These are phyloP conservation scores for Thunnus albacares DNA, from an alignment of 2,797 vertebrate species.

Conservation along the genomic window DNA sequence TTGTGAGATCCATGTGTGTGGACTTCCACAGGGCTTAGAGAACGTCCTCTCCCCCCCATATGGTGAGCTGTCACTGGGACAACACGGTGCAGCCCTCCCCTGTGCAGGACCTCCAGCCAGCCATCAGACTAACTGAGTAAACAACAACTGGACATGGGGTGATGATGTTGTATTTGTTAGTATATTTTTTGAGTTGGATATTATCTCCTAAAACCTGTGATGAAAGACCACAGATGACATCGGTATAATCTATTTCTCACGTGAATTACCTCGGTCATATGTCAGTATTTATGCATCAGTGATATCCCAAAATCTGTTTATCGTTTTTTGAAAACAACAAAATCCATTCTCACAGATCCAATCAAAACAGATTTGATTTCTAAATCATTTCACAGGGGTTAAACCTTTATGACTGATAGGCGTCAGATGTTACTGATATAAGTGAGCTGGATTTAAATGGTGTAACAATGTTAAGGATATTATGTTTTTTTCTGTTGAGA, in stretches of 20 bases:
- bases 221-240: conserved; percentile 40
- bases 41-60: conserved; percentile 71
- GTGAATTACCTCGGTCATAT: conserved; percentile 54
- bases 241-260: conserved; percentile 58
- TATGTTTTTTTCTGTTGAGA: background rate
- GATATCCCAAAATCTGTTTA: conserved; percentile 50
- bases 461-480: background rate
- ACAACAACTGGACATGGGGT: conserved; percentile 82
- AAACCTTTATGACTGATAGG: conserved; percentile 15
- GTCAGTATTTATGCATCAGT: conserved; percentile 51
- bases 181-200: conserved; percentile 37
- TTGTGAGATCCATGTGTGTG: conserved; percentile 81
- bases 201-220: conserved; percentile 60
- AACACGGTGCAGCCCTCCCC: conserved; percentile 63
- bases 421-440: conserved; percentile 26
- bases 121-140: conserved; percentile 71
- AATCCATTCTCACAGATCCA: background rate
- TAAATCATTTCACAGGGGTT: conserved; percentile 18
- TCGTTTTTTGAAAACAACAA: conserved; percentile 49
- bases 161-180: conserved; percentile 40
- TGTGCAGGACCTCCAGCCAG: conserved; percentile 70
- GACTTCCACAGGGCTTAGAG: conserved; percentile 82
- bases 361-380: conserved; percentile 42
- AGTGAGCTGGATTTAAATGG: conserved; percentile 24
- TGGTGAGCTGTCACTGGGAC: conserved; percentile 77